Conservation (phyloP, 2,888 invertebrate genomes). For the Artemia sinica region DNA sequence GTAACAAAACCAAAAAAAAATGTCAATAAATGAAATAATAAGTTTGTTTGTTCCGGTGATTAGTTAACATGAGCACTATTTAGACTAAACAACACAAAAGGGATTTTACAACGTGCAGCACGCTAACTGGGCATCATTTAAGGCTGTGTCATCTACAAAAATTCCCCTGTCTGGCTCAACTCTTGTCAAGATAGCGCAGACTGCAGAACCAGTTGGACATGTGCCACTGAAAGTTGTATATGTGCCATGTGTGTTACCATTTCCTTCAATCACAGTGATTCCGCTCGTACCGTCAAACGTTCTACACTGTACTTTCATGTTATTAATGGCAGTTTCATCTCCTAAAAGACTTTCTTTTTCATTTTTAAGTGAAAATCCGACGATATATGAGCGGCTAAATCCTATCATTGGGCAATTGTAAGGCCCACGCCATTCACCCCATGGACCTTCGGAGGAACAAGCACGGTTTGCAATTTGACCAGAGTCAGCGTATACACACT, state of each 20-base stretch:
- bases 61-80: too few relatives aligned
- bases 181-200: background rate
- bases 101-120: background rate
- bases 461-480: background rate
- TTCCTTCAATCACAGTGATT: background rate
- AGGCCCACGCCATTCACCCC: background rate
- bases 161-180: background rate
- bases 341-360: background rate
- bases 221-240: background rate
- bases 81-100: too few relatives aligned
- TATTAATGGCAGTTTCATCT: background rate
- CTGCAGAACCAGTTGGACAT: conserved; percentile 2
- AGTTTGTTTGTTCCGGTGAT: too few relatives aligned
- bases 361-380: conserved; percentile 5
- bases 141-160: background rate
- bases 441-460: background rate
- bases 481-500: background rate
- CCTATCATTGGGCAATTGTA: background rate
- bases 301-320: background rate
- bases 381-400: background rate
- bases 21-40: too few relatives aligned
- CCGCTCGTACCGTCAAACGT: background rate
- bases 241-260: background rate
- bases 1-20: too few relatives aligned
- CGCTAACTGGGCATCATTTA: conserved; percentile 3